Base-by-base conservation (phyloP, 2,797 vertebrate species). In the Syngnathus acus region DNA sequence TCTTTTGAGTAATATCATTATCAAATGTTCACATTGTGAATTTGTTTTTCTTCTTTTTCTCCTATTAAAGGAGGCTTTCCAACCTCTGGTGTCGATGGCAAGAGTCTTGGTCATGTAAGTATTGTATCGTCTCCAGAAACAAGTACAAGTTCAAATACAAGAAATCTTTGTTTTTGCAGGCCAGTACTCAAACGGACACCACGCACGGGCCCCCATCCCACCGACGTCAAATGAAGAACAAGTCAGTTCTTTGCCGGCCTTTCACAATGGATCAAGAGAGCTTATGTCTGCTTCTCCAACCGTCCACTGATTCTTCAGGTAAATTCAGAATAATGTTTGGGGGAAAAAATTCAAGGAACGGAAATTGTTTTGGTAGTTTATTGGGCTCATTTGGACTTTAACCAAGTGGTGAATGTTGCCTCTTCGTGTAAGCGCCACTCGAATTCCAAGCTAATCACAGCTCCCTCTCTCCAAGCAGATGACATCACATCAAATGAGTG, bases 81-180 rank as follows among this genome's bases (percentile, higher is more conserved):
- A 65, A 92, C 93, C 70, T 93, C 94, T 54, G 86, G 66, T 19
- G 40, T 82, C 77, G 94, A 93, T 70, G 92, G 92, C 60, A 98
- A 96, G 90, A 94, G 94, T 87, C 93, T 94, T 53, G 94, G 94
- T 66, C 94, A 99, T 77, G 96, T 98, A 94, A 91, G 96, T 93
- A 84, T 45, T n/a, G 11, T 38, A 43, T 62, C 10, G 16, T 62
- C 42, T 45, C 1, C 19, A 19, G 11, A 26, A 62, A 45, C 26
- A 1, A 26, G 21, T 45, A 16, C 13, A 16, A 14, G 21, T 62
- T 13, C 6, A 13, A 26, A 26, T 16, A 37, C 19, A 40, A 26
- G 11, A 13, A 26, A 17, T 45, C 2, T 16, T 43, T 57, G 6
- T 50, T 13, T 58, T 51, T 55, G 8, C 81, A 99, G 97, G 96